Evolutionary conservation across 2,113 vertebrate species (phyloP).

Genomic region (Azemiops feae): DNA sequence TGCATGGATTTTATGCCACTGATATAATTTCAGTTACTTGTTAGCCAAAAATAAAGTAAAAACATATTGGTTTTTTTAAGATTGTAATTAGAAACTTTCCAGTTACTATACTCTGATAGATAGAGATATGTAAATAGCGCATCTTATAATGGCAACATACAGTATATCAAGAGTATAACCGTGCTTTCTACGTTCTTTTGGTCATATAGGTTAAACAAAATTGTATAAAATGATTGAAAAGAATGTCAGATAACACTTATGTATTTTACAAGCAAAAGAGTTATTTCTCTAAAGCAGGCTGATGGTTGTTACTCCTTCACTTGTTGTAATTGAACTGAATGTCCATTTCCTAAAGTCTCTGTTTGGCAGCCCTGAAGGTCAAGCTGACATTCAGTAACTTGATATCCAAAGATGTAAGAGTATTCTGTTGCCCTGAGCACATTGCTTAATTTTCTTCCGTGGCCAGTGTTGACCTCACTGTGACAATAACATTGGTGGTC

Average conservation of each 20-base stretch:
- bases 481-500: neutral
- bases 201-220: constrained; percentile 61
- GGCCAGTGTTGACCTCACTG: neutral
- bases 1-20: constrained; percentile 71
- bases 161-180: constrained; percentile 52
- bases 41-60: constrained; percentile 78
- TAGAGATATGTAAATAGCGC: constrained; percentile 72
- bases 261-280: neutral
- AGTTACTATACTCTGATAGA: constrained; percentile 70
- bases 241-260: constrained; percentile 56
- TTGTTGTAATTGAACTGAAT: neutral
- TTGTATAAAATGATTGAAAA: constrained; percentile 63
- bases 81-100: constrained; percentile 78
- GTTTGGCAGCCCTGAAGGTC: neutral
- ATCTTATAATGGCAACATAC: constrained; percentile 71
- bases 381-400: neutral
- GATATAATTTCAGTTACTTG: constrained; percentile 69
- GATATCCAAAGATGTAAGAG: neutral
- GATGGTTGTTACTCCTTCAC: neutral
- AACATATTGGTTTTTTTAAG: constrained; percentile 69
- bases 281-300: neutral
- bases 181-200: constrained; percentile 59
- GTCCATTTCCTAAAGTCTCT: neutral
- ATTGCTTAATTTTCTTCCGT: constrained; percentile 7
- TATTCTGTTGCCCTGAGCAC: neutral